Evolutionary conservation across 2,113 vertebrate genomes (phyloP).

Genomic region (Hipposideros armiger): DNA sequence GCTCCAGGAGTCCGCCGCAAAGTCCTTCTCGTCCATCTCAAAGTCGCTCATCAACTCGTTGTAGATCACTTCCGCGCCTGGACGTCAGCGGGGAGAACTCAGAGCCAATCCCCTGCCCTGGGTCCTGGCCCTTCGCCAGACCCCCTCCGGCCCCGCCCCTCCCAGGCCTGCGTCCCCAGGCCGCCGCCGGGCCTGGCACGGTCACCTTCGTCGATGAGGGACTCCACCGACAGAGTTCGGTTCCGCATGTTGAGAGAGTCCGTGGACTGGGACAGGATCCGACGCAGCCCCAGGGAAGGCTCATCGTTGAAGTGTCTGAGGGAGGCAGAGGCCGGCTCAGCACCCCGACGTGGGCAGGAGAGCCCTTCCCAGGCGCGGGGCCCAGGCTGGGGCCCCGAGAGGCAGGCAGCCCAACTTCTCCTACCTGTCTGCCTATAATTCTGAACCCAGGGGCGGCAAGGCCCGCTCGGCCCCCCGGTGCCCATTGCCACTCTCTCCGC

Average conservation of each 20-base stretch:
- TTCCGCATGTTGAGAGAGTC: slow-evolving; percentile 95
- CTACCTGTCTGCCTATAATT: background rate
- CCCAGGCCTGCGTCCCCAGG: background rate
- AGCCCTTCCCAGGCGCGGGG: background rate
- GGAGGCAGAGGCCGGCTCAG: too few relatives aligned
- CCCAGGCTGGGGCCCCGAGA: background rate
- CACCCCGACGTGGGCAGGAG: rapidly evolving
- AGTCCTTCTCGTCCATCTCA: slow-evolving; percentile 92
- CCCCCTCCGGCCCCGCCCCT: too few relatives aligned
- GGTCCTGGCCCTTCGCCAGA: background rate
- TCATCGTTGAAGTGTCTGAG: slow-evolving; percentile 93
- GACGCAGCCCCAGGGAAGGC: slow-evolving; percentile 92
- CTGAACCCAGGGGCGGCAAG: background rate
- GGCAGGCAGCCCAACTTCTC: background rate
- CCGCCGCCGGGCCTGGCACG: rapidly evolving
- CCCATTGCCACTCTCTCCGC: background rate
- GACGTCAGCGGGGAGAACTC: rapidly evolving
- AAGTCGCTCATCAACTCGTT: slow-evolving; percentile 93
- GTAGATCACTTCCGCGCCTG: slow-evolving; percentile 89
- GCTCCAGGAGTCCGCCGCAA: slow-evolving; percentile 96
- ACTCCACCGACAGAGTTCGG: slow-evolving; percentile 94
- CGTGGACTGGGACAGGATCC: slow-evolving; percentile 97
- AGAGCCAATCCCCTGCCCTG: background rate
- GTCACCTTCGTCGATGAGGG: slow-evolving; percentile 94
- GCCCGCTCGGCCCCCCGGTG: background rate